Evolutionary conservation across 35 echinoderm and acorn worm species (phyloP).

Genomic region (Lytechinus pictus): DNA sequence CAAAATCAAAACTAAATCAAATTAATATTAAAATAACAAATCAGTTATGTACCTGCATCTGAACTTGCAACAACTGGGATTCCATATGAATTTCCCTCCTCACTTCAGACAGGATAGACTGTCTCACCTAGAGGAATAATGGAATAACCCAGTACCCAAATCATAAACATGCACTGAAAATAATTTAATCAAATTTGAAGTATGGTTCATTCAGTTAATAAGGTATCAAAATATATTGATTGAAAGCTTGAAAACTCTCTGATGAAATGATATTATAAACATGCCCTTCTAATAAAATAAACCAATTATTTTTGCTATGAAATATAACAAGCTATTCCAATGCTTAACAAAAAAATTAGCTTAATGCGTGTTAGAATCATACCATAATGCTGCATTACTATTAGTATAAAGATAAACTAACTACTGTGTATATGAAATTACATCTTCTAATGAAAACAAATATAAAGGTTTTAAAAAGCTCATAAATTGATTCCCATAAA

Average conservation of each 20-base stretch:
- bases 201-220: neutral
- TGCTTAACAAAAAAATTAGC: neutral
- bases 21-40: neutral
- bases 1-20: neutral
- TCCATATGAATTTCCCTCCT: constrained; percentile 47
- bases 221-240: neutral
- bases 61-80: constrained; percentile 44
- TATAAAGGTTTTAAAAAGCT: neutral
- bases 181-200: neutral
- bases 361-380: neutral
- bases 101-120: constrained; percentile 48
- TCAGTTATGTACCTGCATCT: constrained; percentile 31
- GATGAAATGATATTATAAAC: neutral
- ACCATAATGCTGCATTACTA: neutral
- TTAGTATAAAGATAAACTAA: neutral
- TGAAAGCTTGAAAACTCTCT: neutral
- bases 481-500: neutral
- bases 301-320: neutral
- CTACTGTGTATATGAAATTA: neutral
- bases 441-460: neutral
- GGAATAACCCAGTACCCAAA: constrained; percentile 37
- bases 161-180: neutral
- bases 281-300: neutral
- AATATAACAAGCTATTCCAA: neutral
- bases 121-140: constrained; percentile 48